Percentiles rank a stretch among this genome's conserved stretches.
Conservation (phyloP, 2,797 vertebrate species). For the Eulemur rubriventer region DNA sequence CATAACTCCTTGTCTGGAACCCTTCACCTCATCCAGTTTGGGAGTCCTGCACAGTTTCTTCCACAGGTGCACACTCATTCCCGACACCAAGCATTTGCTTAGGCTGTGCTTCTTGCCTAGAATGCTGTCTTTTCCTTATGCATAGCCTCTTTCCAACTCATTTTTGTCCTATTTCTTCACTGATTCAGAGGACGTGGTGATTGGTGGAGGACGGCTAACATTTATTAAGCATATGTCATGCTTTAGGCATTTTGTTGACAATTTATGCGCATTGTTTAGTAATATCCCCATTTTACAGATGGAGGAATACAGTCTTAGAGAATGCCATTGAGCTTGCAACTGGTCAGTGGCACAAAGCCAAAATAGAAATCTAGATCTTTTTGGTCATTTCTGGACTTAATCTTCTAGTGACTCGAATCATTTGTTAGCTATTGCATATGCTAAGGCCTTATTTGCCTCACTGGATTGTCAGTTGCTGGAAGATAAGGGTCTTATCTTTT, state of each 20-base stretch:
- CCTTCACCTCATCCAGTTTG: not conserved
- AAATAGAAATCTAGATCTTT: not conserved
- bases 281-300: not conserved
- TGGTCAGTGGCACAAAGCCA: not conserved
- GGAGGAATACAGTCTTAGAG: not conserved
- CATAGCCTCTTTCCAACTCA: not conserved
- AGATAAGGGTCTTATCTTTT: not conserved
- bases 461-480: not conserved
- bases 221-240: not conserved
- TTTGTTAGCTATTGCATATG: not conserved
- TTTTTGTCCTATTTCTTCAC: not conserved
- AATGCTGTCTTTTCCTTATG: not conserved
- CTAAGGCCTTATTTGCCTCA: not conserved
- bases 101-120: not conserved
- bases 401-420: not conserved
- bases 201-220: not conserved
- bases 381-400: constrained; percentile 6
- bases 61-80: not conserved
- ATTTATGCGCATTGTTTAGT: not conserved
- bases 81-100: not conserved
- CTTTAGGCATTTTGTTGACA: not conserved
- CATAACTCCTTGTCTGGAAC: not conserved
- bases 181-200: not conserved
- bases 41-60: not conserved
- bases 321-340: not conserved